Evolutionary conservation across 2,888 invertebrate genomes (phyloP).

Genomic region (Penaeus monodon): DNA sequence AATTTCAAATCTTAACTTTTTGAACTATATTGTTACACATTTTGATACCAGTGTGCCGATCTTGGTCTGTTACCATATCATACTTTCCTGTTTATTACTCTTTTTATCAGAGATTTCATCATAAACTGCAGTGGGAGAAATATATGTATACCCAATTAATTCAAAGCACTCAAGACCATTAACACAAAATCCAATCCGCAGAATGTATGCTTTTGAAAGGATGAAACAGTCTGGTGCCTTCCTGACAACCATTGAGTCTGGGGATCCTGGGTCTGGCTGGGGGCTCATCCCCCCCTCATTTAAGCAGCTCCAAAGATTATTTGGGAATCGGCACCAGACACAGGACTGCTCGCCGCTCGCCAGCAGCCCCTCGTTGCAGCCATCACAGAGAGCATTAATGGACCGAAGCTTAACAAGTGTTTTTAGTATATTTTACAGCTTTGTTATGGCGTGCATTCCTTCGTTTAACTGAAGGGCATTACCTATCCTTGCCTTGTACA

Average conservation of each 20-base stretch:
- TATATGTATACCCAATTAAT: too few species aligned
- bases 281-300: conserved; percentile 74
- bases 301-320: conserved; percentile 74
- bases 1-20: too few species aligned
- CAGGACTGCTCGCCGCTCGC: conserved; percentile 61
- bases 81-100: too few species aligned
- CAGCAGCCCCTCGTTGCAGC: conserved; percentile 41
- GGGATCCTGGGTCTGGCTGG: conserved; percentile 73
- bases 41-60: too few species aligned
- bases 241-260: conserved; percentile 75
- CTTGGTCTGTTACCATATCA: too few species aligned
- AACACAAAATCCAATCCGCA: conserved; percentile 63
- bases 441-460: background rate
- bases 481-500: background rate
- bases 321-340: conserved; percentile 66
- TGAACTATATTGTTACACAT: too few species aligned
- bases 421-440: background rate
- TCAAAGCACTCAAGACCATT: too few species aligned
- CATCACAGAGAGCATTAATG: conserved; percentile 13
- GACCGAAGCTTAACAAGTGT: conserved; percentile 16
- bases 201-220: conserved; percentile 72
- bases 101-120: too few species aligned
- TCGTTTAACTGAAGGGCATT: background rate
- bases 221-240: conserved; percentile 73
- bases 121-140: too few species aligned